Evolutionary conservation across 2,888 invertebrate species (phyloP), one percentile per base, ranked within the genome.

Genomic region (Hydrotaea cyrtoneurina): DNA sequence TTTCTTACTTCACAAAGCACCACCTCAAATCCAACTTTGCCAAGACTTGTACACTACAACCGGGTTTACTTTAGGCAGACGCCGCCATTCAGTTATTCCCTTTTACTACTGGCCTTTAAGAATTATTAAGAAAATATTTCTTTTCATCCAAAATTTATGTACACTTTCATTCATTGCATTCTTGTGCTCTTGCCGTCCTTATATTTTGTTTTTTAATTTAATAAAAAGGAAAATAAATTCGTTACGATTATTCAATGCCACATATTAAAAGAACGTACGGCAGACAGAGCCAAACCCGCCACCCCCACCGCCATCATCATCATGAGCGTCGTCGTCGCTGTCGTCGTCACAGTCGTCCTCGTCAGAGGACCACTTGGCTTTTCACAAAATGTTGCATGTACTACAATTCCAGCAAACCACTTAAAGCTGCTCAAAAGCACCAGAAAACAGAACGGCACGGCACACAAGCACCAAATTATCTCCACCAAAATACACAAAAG

Each of bases 221-320:
- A 74, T 62, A 62, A 74, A 74, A 74, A 73, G 57, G 55, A 19
- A 74, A 62, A 74, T 74, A 74, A 74, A 74, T 62, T 62, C 59
- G 74, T 74, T 46, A 46, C 74, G 59, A 74, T 74, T 74, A 74
- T 74, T 74, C 74, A 74, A 74, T 74, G 74, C 74, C 74, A 74
- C 46, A 69, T n/a, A 69, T 69, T 69, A 66, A 43, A 10, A 17
- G 39, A 23, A 13, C 13, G 66, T 13, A 66, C 11, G 43, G 21
- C 69, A 69, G 69, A 69, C 69, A 23, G 23, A 21, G 13, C 46
- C 21, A 46, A 43, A 21, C 10, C 57, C 23, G 21, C 0, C 36
- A 43, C 39, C 66, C 39, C 11, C 39, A 43, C 10, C 64, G 10
- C 36, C 64, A 7, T 46, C 69, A 23, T 62, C 62, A 31, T 62